Conservation (phyloP, 2,113 vertebrate genomes). For the Platichthys flesus region DNA sequence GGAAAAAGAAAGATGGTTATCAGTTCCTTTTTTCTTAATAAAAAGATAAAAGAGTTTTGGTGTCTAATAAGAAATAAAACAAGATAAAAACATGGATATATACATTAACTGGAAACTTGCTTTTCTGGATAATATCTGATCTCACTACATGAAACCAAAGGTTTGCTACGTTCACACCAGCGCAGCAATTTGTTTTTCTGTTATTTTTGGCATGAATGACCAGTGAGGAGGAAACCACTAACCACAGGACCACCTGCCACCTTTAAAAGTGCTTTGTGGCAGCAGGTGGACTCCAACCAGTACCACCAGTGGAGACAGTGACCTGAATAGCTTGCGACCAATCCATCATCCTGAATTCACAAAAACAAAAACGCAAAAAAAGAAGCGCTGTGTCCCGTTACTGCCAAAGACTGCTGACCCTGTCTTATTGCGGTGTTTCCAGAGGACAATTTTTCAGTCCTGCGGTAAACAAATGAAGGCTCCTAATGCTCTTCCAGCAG, state of each 20-base stretch:
- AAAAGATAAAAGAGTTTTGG: no score
- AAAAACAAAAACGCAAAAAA: conserved; percentile 30
- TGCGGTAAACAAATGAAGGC: conserved; percentile 42
- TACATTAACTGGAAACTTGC: no score
- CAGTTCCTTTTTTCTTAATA: no score
- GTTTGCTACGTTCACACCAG: not conserved
- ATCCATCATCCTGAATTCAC: conserved; percentile 49
- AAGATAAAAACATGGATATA: no score
- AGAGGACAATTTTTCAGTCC: conserved; percentile 16
- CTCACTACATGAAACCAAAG: not conserved
- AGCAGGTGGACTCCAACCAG: conserved; percentile 41
- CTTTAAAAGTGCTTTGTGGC: conserved; percentile 40
- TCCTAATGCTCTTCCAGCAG: conserved; percentile 25
- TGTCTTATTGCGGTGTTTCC: conserved; percentile 25
- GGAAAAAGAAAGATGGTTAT: no score
- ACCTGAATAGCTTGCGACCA: conserved; percentile 55
- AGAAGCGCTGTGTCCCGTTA: conserved; percentile 2
- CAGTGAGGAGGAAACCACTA: conserved; percentile 21
- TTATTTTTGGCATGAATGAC: conserved; percentile 24
- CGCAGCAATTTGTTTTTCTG: not conserved
- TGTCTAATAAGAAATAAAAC: no score
- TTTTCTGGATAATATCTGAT: not conserved
- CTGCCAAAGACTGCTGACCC: conserved; percentile 21
- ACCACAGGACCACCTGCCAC: conserved; percentile 44
- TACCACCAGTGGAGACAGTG: conserved; percentile 55